Evolutionary conservation across 2,113 vertebrate species (phyloP).

Genomic region (Halichoerus grypus): DNA sequence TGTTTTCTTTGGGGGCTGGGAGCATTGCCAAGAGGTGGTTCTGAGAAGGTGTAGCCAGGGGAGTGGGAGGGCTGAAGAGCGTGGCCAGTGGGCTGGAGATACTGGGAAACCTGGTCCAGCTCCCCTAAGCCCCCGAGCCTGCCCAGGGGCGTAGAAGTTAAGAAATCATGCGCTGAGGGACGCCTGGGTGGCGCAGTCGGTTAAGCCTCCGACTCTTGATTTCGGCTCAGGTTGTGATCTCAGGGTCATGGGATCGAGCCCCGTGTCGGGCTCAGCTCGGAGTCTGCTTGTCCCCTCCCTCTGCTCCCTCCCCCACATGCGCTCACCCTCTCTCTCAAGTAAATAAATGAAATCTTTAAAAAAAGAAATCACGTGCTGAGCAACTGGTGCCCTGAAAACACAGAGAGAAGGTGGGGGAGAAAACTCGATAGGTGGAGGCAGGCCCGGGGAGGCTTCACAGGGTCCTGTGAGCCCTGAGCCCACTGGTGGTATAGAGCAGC

Average conservation of each 20-base stretch:
- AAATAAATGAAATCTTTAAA: neutral
- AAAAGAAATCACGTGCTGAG: neutral
- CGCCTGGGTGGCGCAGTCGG: neutral
- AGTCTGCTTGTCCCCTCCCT: neutral
- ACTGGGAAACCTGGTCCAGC: neutral
- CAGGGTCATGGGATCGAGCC: neutral
- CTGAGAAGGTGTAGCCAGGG: neutral
- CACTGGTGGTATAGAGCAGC: neutral
- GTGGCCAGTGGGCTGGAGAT: neutral
- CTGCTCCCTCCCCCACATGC: neutral
- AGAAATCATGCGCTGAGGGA: neutral
- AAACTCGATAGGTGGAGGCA: neutral
- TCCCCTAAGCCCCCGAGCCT: neutral
- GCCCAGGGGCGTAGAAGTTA: neutral
- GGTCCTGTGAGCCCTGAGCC: neutral
- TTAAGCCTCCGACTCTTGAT: neutral
- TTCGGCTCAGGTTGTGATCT: neutral
- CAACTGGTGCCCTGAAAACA: neutral
- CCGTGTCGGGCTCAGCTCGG: fast-evolving
- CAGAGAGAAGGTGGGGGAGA: neutral
- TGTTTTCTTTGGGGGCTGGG: neutral
- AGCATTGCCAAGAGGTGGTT: neutral
- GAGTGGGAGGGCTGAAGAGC: neutral
- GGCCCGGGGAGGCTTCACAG: neutral
- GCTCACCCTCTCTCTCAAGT: neutral